These are phyloP conservation scores for Polyommatus icarus DNA, from an alignment of 2,888 invertebrate genomes.

Conservation along the genomic window DNA sequence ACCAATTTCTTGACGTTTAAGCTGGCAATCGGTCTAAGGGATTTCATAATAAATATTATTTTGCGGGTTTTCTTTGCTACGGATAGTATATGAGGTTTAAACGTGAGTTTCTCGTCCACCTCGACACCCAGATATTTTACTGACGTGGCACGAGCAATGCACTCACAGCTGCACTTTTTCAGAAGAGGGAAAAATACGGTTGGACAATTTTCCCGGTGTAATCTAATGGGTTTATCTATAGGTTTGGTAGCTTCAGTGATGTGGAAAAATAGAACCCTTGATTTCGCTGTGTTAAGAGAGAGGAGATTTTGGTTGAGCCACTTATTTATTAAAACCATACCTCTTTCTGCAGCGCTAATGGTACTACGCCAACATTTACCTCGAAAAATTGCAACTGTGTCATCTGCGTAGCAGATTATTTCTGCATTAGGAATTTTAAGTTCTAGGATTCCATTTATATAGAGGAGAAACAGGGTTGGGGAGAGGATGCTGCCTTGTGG, in stretches of 20 bases:
- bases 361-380: neutral
- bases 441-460: neutral
- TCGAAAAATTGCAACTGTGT: neutral
- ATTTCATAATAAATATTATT: too few species aligned
- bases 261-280: neutral
- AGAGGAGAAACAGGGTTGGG: neutral
- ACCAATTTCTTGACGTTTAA: too few species aligned
- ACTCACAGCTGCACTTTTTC: neutral
- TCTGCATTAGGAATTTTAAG: neutral
- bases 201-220: neutral
- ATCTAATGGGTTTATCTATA: neutral
- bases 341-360: neutral
- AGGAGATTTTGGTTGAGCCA: conserved; percentile 15
- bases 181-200: neutral
- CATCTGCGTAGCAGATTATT: neutral
- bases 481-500: conserved; percentile 5
- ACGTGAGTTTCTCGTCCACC: too few species aligned
- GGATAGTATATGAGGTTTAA: too few species aligned
- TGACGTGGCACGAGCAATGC: neutral
- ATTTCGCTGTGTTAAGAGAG: conserved; percentile 13
- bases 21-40: too few species aligned
- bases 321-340: neutral
- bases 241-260: neutral
- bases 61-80: too few species aligned
- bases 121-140: neutral